phyloP scores from a whole-genome alignment of 2,797 vertebrate genomes.

The Crenuchus spilurus region DNA sequence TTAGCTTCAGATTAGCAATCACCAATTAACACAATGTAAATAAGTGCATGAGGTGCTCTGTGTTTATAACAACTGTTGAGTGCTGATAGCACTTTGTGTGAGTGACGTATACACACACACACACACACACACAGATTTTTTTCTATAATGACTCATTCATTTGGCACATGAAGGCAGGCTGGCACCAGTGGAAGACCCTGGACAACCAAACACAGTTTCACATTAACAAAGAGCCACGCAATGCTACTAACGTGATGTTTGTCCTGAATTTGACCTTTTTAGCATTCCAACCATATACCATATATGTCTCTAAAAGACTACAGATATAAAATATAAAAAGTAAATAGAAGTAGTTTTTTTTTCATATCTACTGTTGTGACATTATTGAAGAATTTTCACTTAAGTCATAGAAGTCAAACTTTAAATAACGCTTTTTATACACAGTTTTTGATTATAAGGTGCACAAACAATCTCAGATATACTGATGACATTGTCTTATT shows the following conservation, averaged over 20 bases:
- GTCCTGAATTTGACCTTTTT: neutral
- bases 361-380: too few species aligned
- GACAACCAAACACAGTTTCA: neutral
- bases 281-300: neutral
- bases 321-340: too few species aligned
- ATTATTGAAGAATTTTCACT: too few species aligned
- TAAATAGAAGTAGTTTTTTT: too few species aligned
- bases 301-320: too few species aligned
- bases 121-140: neutral
- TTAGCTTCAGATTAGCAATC: slow-evolving; percentile 18
- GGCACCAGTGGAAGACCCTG: neutral
- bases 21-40: slow-evolving; percentile 4
- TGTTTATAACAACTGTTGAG: slow-evolving; percentile 5
- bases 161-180: neutral
- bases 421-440: too few species aligned
- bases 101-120: neutral
- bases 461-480: too few species aligned
- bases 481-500: too few species aligned
- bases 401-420: too few species aligned
- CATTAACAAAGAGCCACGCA: neutral
- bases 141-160: neutral
- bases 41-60: neutral
- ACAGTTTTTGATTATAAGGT: too few species aligned
- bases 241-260: neutral
- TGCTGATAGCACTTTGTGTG: neutral